phyloP scores from a whole-genome alignment of 2,888 invertebrate genomes.

The Drosophila lutescens region DNA sequence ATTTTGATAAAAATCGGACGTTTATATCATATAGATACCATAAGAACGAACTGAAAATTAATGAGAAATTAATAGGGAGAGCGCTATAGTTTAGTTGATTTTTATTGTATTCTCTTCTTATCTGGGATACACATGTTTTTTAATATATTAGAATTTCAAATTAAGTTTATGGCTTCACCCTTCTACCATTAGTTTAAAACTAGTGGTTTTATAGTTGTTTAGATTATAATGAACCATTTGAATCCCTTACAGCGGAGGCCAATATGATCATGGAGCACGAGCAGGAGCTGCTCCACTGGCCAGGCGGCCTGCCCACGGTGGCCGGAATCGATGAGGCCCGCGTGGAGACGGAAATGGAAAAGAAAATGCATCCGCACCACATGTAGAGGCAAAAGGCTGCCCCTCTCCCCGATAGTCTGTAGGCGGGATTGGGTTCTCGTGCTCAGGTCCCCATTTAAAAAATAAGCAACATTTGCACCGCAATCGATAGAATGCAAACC shows the following conservation, averaged over 20 bases:
- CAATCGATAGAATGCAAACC: neutral
- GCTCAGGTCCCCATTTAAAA: neutral
- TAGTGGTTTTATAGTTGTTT: no score
- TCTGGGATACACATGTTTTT: no score
- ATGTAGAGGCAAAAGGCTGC: slow-evolving; percentile 71
- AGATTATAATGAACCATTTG: neutral
- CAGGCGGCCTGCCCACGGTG: slow-evolving; percentile 90
- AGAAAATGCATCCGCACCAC: slow-evolving; percentile 87
- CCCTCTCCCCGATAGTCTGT: slow-evolving; percentile 15
- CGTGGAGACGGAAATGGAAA: slow-evolving; percentile 87
- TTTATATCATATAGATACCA: no score
- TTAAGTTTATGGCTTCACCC: no score
- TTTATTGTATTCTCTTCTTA: no score
- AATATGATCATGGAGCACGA: slow-evolving; percentile 92
- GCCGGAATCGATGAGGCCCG: slow-evolving; percentile 89
- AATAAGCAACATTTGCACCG: neutral
- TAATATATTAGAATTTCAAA: no score
- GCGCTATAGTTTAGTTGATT: no score
- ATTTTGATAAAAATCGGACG: no score
- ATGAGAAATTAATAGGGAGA: no score
- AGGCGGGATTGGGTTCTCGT: slow-evolving; percentile 23
- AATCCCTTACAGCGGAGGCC: slow-evolving; percentile 87
- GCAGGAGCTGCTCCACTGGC: slow-evolving; percentile 88
- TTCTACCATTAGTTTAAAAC: no score
- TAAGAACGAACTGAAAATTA: no score